Evolutionary conservation across 2,797 vertebrate genomes (phyloP), one percentile per base, ranked within the genome.

Genomic region (Lutjanus campechanus): DNA sequence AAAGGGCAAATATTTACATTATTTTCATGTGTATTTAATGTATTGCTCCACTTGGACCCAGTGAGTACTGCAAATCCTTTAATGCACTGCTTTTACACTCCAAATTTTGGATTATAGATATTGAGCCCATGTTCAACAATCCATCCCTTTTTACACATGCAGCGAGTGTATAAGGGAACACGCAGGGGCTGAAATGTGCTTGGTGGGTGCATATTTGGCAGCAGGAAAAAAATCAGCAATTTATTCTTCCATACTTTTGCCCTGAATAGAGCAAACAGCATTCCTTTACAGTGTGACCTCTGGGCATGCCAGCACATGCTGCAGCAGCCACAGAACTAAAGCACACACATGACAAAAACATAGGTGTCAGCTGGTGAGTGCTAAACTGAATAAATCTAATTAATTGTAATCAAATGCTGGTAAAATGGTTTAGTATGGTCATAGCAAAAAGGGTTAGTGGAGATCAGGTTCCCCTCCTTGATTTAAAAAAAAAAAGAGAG

Each of bases 231-330:
- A 84, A 74, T 73, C 51, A 46, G 51, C 46, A 66, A 79, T 81
- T 68, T 36, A 65, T 82, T 78, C 49, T 40, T 76, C 20, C 61
- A 67, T 71, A 55, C 19, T 69, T 81, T 54, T 13, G 47, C 25
- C 11, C 64, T 67, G 55, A 76, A 60, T 9, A 11, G 50, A 81
- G 53, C 12, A 68, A 77, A 76, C n/a, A 62, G 69, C 85, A 88
- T 91, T 90, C 81, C 83, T 85, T 79, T 76, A 85, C 76, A 86
- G 74, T 66, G 44, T 77, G 75, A 80, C 84, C 81, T 71, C 56
- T 60, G 67, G 82, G 54, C 81, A 93, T 88, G 85, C 69, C 81
- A 83, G 62, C 83, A 89, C 85, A 88, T 9, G 73, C 71, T 9
- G 73, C 71, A 72, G 47, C 4, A 40, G 19, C 53, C 78, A 76